Percentiles rank a stretch among this genome's conserved stretches.
These are phyloP conservation scores for Hybognathus amarus DNA, from an alignment of 2,797 vertebrate genomes.

Conservation along the genomic window DNA sequence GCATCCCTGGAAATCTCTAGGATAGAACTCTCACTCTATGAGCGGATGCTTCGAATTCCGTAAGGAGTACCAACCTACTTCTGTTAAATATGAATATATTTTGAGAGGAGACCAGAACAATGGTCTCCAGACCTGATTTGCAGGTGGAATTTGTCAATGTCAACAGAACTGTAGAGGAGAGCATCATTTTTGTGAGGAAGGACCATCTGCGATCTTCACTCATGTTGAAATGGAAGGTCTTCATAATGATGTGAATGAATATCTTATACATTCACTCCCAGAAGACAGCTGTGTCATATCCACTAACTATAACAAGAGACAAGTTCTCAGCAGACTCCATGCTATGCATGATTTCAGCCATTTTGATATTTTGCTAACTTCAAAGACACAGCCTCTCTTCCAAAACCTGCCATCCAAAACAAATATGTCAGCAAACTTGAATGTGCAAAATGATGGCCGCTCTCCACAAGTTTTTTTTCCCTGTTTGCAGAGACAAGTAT, in stretches of 20 bases:
- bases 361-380: background rate
- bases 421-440: background rate
- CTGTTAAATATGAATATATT: slow-evolving; percentile 57
- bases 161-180: slow-evolving; percentile 68
- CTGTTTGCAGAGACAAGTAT: background rate
- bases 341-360: background rate
- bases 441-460: background rate
- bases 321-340: slow-evolving; percentile 4
- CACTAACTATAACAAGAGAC: slow-evolving; percentile 7
- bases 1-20: slow-evolving; percentile 22
- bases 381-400: background rate
- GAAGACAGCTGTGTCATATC: slow-evolving; percentile 28
- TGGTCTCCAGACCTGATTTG: slow-evolving; percentile 64
- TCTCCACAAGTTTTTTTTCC: background rate
- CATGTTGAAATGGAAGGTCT: slow-evolving; percentile 24
- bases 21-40: slow-evolving; percentile 5
- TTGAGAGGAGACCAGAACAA: slow-evolving; percentile 69
- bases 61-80: slow-evolving; percentile 75
- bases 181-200: slow-evolving; percentile 64
- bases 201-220: slow-evolving; percentile 44
- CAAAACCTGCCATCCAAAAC: background rate
- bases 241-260: slow-evolving; percentile 40
- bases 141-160: slow-evolving; percentile 75
- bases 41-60: slow-evolving; percentile 54
- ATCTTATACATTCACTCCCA: slow-evolving; percentile 18